These are phyloP conservation scores for Polypedilum pembai DNA, from an alignment of 1,140 invertebrate species.

Conservation along the genomic window DNA sequence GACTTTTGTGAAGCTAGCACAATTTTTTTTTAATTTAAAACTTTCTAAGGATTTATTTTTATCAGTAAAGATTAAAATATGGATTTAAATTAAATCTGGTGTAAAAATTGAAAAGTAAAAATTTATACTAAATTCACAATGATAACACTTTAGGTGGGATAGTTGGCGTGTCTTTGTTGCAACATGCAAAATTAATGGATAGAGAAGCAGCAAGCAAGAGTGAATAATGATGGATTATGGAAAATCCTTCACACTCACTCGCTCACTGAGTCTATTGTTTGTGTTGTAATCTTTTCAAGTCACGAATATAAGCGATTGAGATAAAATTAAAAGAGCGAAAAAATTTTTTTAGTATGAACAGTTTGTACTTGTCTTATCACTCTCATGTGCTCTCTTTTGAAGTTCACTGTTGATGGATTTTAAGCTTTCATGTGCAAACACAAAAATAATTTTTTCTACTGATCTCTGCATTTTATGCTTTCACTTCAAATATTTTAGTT, in stretches of 20 bases:
- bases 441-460: background rate
- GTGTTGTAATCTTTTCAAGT: slow-evolving; percentile 27
- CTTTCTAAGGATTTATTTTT: too few species aligned
- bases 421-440: background rate
- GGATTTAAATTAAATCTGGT: too few species aligned
- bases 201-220: background rate
- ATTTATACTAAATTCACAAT: background rate
- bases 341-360: background rate
- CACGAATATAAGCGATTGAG: slow-evolving; percentile 23
- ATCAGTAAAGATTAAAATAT: too few species aligned
- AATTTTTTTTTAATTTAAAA: background rate
- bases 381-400: background rate
- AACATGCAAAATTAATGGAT: background rate
- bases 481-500: background rate
- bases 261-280: background rate
- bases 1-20: background rate
- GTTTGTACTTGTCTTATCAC: background rate
- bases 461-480: slow-evolving; percentile 1
- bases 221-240: slow-evolving; percentile 23
- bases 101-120: too few species aligned
- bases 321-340: slow-evolving; percentile 24
- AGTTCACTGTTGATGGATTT: background rate
- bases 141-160: background rate
- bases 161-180: background rate
- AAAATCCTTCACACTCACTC: slow-evolving; percentile 8